Percentiles rank a stretch among this genome's conserved stretches.
phyloP scores from a whole-genome alignment of 2,797 vertebrate species.

The Sebastes umbrosus region DNA sequence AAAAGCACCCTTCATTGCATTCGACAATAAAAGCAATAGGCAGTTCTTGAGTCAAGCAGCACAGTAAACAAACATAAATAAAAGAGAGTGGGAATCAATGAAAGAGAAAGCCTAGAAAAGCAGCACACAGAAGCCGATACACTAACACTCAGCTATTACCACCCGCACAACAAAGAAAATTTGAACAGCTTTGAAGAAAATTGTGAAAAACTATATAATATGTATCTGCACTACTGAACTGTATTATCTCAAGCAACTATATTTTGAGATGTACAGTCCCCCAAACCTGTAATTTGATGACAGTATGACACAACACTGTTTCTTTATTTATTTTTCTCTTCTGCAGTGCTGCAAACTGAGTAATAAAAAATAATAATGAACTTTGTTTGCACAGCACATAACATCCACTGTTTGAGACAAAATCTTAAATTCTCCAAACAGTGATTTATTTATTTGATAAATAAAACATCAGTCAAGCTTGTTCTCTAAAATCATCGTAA shows the following conservation, averaged over 20 bases:
- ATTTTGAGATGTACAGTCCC: neutral
- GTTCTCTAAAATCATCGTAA: too few relatives aligned
- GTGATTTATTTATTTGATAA: too few relatives aligned
- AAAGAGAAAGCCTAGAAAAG: slow-evolving; percentile 60
- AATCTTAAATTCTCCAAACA: neutral
- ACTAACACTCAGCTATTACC: slow-evolving; percentile 32
- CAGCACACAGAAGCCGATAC: slow-evolving; percentile 48
- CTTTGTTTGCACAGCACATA: neutral
- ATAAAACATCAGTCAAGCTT: too few relatives aligned
- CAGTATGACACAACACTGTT: neutral
- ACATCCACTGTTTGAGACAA: neutral
- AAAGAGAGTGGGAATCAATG: slow-evolving; percentile 79
- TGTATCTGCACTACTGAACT: neutral
- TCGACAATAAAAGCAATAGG: slow-evolving; percentile 81
- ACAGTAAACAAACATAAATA: slow-evolving; percentile 81
- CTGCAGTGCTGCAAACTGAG: neutral
- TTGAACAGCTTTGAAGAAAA: slow-evolving; percentile 12
- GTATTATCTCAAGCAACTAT: neutral
- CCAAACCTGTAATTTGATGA: neutral
- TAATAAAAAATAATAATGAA: neutral
- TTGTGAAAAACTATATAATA: neutral
- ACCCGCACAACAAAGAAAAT: slow-evolving; percentile 17
- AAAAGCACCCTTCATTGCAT: slow-evolving; percentile 84
- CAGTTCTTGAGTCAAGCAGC: slow-evolving; percentile 76
- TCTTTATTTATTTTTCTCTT: neutral